phyloP scores from a whole-genome alignment of 2,113 vertebrate species.

The Burhinus oedicnemus region DNA sequence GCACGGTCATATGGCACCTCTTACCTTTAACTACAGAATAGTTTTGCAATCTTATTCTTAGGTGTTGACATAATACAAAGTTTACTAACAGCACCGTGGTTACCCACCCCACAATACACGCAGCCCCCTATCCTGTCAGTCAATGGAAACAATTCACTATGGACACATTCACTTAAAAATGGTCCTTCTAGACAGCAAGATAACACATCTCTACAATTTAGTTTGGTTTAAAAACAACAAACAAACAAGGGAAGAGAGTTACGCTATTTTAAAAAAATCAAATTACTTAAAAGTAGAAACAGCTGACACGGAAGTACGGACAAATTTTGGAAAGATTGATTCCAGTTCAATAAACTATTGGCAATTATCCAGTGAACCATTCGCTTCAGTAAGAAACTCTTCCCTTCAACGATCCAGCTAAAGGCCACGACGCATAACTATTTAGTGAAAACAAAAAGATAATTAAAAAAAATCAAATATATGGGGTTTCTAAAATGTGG shows the following conservation, averaged over 20 bases:
- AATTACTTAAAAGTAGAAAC: background rate
- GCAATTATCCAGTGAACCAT: background rate
- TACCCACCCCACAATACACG: background rate
- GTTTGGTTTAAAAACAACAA: background rate
- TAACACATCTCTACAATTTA: background rate
- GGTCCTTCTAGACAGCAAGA: background rate
- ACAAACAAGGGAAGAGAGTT: background rate
- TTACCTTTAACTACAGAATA: background rate
- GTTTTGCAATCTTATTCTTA: background rate
- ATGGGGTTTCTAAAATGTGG: background rate
- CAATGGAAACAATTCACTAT: background rate
- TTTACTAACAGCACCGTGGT: background rate
- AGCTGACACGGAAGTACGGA: background rate
- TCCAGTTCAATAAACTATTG: background rate
- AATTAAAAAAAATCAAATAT: background rate
- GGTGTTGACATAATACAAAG: background rate
- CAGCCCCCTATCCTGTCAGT: background rate
- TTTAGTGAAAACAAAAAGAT: background rate
- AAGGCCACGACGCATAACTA: background rate
- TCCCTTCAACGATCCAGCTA: background rate
- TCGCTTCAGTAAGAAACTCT: background rate
- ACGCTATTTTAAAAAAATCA: background rate
- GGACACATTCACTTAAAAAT: background rate
- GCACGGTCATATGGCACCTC: background rate
- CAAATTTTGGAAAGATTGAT: background rate